phyloP scores from a whole-genome alignment of 2,113 vertebrate species.

The Ptilorrhoa leucosticta region DNA sequence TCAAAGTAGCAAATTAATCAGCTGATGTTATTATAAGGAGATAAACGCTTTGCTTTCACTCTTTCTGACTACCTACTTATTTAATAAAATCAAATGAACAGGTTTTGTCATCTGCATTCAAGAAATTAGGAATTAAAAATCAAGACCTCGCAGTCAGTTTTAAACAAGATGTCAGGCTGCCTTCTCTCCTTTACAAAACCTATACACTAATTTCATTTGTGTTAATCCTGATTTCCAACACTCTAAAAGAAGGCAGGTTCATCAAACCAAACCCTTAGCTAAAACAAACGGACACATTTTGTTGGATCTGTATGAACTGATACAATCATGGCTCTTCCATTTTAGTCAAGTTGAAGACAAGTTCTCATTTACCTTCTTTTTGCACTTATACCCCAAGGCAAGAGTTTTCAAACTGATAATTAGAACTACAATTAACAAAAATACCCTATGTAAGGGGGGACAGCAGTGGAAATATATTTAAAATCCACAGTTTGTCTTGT shows the following conservation, averaged over 20 bases:
- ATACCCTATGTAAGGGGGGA: neutral
- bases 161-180: neutral
- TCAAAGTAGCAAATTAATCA: neutral
- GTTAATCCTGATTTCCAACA: neutral
- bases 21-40: neutral
- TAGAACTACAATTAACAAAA: neutral
- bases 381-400: neutral
- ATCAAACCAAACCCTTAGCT: neutral
- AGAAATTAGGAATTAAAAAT: constrained; percentile 3
- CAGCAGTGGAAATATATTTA: neutral
- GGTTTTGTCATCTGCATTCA: neutral
- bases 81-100: neutral
- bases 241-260: neutral
- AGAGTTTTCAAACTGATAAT: neutral
- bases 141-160: neutral
- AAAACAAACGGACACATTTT: neutral
- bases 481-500: neutral
- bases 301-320: neutral
- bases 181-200: neutral
- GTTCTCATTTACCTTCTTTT: neutral
- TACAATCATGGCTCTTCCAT: neutral
- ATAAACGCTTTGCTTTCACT: neutral
- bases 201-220: neutral
- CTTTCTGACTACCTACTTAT: neutral
- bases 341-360: neutral